phyloP scores from a whole-genome alignment of 1,140 invertebrate species.

The Formica selysi region DNA sequence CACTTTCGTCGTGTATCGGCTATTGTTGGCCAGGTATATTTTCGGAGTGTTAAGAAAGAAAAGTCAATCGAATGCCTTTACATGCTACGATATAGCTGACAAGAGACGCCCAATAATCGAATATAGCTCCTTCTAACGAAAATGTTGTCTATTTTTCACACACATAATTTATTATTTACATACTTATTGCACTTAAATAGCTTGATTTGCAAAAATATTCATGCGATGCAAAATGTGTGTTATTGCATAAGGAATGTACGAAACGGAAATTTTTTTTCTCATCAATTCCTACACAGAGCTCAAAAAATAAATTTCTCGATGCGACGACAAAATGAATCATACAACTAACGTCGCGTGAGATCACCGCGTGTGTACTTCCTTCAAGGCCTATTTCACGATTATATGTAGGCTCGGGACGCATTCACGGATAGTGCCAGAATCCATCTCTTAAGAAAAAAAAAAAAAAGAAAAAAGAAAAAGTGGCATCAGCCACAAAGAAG shows the following conservation, averaged over 20 bases:
- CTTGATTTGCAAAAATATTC: neutral
- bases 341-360: constrained; percentile 17
- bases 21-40: neutral
- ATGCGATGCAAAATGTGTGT: too few species aligned
- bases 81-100: neutral
- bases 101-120: neutral
- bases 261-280: neutral
- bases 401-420: neutral
- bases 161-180: neutral
- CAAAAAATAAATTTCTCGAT: neutral
- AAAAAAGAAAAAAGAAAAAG: neutral
- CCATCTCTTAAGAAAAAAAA: neutral
- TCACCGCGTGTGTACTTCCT: constrained; percentile 8
- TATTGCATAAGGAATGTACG: neutral
- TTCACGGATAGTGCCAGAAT: neutral
- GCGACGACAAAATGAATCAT: constrained; percentile 24
- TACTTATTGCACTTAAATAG: neutral
- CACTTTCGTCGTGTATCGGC: neutral
- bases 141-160: neutral
- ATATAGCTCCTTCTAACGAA: neutral
- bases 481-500: neutral
- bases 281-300: neutral
- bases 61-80: neutral
- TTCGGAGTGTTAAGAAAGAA: too few species aligned
- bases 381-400: constrained; percentile 5